Conservation (phyloP, 2,888 invertebrate species). For the Tribolium freemani region DNA sequence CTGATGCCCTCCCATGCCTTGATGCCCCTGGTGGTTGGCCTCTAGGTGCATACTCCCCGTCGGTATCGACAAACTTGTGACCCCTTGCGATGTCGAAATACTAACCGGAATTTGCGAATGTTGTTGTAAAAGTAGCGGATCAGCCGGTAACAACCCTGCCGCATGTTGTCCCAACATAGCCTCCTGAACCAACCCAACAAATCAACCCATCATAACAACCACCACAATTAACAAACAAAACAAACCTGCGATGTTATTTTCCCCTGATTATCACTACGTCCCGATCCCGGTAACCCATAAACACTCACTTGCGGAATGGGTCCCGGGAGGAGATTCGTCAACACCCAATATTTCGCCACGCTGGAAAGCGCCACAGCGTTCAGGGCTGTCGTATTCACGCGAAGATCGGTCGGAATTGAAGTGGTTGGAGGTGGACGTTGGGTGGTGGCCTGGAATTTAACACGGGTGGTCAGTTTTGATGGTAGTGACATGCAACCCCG, state of each 20-base stretch:
- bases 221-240: background rate
- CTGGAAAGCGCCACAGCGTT: constrained; percentile 80
- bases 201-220: constrained; percentile 8
- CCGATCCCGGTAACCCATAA: constrained; percentile 75
- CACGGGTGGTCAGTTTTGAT: background rate
- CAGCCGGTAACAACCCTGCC: constrained; percentile 64
- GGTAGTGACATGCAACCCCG: background rate
- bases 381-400: constrained; percentile 76
- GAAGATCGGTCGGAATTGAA: constrained; percentile 73
- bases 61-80: constrained; percentile 64
- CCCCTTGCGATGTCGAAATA: constrained; percentile 65
- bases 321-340: constrained; percentile 84
- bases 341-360: constrained; percentile 88
- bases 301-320: constrained; percentile 83
- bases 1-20: constrained; percentile 51
- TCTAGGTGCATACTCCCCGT: constrained; percentile 66
- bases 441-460: constrained; percentile 61
- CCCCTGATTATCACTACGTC: constrained; percentile 73
- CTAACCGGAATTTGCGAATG: constrained; percentile 67
- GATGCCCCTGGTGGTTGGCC: constrained; percentile 54
- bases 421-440: constrained; percentile 70
- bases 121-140: constrained; percentile 65
- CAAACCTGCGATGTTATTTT: constrained; percentile 73
- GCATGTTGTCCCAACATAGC: constrained; percentile 72
- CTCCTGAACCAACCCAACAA: constrained; percentile 55